A percentile compares a stretch with the other conserved stretches of the same genome.
These are phyloP conservation scores for Pantherophis alleghaniensis DNA, from an alignment of 2,797 vertebrate species.

Conservation along the genomic window DNA sequence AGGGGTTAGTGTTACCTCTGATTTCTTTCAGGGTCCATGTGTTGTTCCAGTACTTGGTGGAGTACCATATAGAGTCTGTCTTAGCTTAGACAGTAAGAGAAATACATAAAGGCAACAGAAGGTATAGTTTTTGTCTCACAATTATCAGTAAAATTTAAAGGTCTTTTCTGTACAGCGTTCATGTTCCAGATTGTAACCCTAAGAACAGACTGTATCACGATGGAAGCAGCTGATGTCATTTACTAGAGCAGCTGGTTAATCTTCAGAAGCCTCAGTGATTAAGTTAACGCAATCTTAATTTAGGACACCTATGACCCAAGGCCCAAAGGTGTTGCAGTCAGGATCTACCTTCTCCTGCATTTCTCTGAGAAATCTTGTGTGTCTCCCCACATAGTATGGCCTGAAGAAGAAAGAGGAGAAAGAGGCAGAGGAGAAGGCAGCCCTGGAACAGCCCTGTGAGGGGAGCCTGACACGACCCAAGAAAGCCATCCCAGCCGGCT, in stretches of 20 bases:
- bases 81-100: background rate
- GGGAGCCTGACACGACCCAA: slow-evolving; percentile 95
- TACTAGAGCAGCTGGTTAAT: background rate
- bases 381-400: slow-evolving; percentile 80
- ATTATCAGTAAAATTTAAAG: background rate
- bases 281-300: background rate
- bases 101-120: background rate
- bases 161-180: background rate
- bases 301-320: background rate
- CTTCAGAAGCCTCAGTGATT: background rate
- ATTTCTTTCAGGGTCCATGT: background rate
- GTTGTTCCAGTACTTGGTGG: too few species aligned
- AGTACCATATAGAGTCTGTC: background rate
- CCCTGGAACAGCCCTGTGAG: slow-evolving; percentile 95
- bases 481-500: slow-evolving; percentile 94
- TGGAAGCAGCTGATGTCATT: background rate
- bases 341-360: background rate
- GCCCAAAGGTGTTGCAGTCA: background rate
- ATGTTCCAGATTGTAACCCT: background rate
- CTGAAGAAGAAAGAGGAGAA: slow-evolving; percentile 99
- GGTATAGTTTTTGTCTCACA: background rate
- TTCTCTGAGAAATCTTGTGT: background rate
- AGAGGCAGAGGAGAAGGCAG: slow-evolving; percentile 96
- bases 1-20: background rate
- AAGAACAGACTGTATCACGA: background rate